These are phyloP conservation scores for Penaeus japonicus DNA, from an alignment of 1,140 invertebrate species.

Conservation along the genomic window DNA sequence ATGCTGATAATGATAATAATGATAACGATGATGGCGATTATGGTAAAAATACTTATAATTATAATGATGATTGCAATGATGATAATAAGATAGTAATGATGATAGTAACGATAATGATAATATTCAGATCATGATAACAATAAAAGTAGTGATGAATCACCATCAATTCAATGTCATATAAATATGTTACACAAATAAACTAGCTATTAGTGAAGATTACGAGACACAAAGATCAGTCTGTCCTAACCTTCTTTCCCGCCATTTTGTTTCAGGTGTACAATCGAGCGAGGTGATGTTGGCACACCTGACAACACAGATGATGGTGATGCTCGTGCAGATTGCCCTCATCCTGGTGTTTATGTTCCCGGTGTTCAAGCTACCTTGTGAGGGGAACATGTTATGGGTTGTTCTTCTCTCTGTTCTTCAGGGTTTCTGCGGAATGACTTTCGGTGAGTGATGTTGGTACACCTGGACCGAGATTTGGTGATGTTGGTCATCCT, in stretches of 20 bases:
- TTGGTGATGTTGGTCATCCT: not conserved
- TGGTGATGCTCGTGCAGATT: slow-evolving; percentile 92
- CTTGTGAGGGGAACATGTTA: slow-evolving; percentile 78
- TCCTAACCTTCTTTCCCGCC: not conserved
- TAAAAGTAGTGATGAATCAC: no score
- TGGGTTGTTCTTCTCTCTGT: slow-evolving; percentile 81
- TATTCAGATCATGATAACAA: no score
- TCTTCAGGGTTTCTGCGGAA: slow-evolving; percentile 84
- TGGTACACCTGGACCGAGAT: not conserved
- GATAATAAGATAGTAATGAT: no score
- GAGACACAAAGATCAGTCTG: not conserved
- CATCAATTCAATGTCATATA: no score
- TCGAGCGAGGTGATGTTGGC: slow-evolving; percentile 90
- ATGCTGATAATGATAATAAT: no score
- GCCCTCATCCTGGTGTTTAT: slow-evolving; percentile 83
- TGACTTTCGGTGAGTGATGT: slow-evolving; percentile 80
- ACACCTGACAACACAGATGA: slow-evolving; percentile 90
- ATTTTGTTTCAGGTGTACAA: slow-evolving; percentile 71
- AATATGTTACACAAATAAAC: no score
- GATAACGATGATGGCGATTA: no score
- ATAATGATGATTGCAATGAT: no score
- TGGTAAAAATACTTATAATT: no score
- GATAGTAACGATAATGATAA: no score
- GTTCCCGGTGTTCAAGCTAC: slow-evolving; percentile 83
- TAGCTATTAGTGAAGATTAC: not conserved